Base-by-base conservation (phyloP, 2,797 vertebrate species). In the Cichlasoma orientale region DNA sequence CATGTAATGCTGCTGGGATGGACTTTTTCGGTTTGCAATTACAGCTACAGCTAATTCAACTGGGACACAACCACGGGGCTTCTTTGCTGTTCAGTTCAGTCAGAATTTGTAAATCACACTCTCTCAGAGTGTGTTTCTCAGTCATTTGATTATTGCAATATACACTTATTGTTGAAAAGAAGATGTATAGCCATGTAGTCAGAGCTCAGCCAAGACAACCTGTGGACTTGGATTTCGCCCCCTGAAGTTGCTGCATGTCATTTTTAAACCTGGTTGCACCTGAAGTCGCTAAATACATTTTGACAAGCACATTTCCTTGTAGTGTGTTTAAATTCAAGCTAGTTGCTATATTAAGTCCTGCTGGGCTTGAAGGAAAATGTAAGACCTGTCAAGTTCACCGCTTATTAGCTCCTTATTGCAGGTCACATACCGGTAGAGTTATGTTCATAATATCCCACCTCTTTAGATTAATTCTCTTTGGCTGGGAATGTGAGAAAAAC, bases 241-340 rank as follows among this genome's bases (percentile, higher is more conserved):
- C 4, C 12, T 72, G 73, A 76, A 33, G 50, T 77, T 87, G 50
- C 70, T 56, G 4, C 57, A 74, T 82, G 53, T 85, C 55, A 83
- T 56, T 52, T 76, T 83, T 87, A 78, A 85, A 89, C 76, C 38
- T 55, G 41, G 14, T 68, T 63, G 56, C 61, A 59, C 52, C 69
- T 72, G 25, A 86, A 78, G 55, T 75, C 44, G 44, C 70, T 74
- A 83, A 82, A 90, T 86, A 41, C 56, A 70, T 88, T 90, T 74
- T 89, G 90, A 90, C 90, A 85, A 72, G 74, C 75, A 72, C 77
- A 80, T 91, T 91, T 91, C 71, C 85, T 77, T 68, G 31, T 44
- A 74, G 87, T 56, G 54, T 83, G 75, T 82, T 75, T 23, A 56
- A 86, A 75, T 88, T 16, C 85, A 87, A 82, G 36, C 73, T 25